A percentile compares a stretch with the other conserved stretches of the same genome.
Evolutionary conservation across 1,140 invertebrate genomes (phyloP).

Genomic region (Chrysopa pallens): DNA sequence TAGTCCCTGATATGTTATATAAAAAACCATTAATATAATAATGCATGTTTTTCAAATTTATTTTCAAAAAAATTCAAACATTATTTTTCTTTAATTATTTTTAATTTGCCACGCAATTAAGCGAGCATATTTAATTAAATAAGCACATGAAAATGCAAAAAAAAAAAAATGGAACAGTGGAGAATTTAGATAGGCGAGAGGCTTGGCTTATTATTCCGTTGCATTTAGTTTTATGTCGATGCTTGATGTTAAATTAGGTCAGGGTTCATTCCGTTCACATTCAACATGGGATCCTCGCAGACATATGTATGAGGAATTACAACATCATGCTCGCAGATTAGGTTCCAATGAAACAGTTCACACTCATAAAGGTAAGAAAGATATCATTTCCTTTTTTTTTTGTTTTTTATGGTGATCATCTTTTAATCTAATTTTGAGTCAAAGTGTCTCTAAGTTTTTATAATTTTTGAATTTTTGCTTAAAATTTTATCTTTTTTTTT

Average conservation of each 20-base stretch:
- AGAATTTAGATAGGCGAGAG: conserved; percentile 7
- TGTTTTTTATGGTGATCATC: conserved; percentile 3
- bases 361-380: conserved; percentile 30
- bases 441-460: conserved; percentile 10
- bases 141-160: too few species aligned
- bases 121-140: too few species aligned
- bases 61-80: too few species aligned
- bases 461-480: too few species aligned
- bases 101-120: too few species aligned
- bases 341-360: conserved; percentile 39
- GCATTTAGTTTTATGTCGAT: conserved; percentile 6
- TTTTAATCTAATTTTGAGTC: conserved; percentile 16
- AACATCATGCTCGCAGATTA: conserved; percentile 32
- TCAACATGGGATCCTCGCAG: conserved; percentile 74
- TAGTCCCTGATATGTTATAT: too few species aligned
- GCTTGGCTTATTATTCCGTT: conserved; percentile 11
- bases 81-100: too few species aligned
- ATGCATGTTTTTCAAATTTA: too few species aligned
- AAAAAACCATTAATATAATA: too few species aligned
- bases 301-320: conserved; percentile 72
- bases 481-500: too few species aligned
- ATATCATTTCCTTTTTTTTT: background rate
- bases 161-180: background rate
- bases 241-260: conserved; percentile 11
- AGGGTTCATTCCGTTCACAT: conserved; percentile 35